Evolutionary conservation across 2,888 invertebrate species (phyloP), one percentile per base, ranked within the genome.

Genomic region (Ophion slaviceki): DNA sequence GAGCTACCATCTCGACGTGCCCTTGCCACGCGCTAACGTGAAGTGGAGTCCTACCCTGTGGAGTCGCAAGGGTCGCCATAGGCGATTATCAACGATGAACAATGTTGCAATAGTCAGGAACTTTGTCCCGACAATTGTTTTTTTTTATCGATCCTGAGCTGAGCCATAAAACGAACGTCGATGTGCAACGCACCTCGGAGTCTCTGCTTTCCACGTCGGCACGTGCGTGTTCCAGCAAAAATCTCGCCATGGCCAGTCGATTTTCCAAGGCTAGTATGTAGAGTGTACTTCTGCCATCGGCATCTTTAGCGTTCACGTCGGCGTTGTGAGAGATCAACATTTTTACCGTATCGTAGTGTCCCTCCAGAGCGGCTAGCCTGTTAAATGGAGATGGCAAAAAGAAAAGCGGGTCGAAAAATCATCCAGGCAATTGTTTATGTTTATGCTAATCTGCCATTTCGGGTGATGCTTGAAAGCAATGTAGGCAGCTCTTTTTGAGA

Each of bases 1-100:
- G 94, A 86, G 97, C 97, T 0, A 98, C 98, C 97, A 99, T 98
- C 87, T 98, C 98, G 0, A 96, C 96, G 92, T 99, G 99, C 0
- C 99, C 99, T 92, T 99, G 99, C 98, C 98, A 98, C 14, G 98
- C 96, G 3, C 98, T 97, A 1, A 98, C 98, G 92, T 98, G 98
- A 14, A 98, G 94, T 0, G 98, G 97, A 0, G 98, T 98, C 59
- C 98, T 96, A 28, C 98, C 98, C 96, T 96, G 92, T 14, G 20
- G 7, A 0, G 91, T 90, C 88, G 28, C 20, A 5, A 67, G 6
- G 0, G 59, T 45, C 14, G 17, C 11, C 24, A 11, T 45, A 45
- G 1, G 7, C 14, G 40, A 47, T 66, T 2, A 7, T 24, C 10
- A 47, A 47, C 24, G 6, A 24, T 17, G n/a, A 28, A 45, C 53